Percentiles rank a stretch among this genome's conserved stretches.
These are phyloP conservation scores for Mirounga angustirostris DNA, from an alignment of 2,113 vertebrate species.

Conservation along the genomic window DNA sequence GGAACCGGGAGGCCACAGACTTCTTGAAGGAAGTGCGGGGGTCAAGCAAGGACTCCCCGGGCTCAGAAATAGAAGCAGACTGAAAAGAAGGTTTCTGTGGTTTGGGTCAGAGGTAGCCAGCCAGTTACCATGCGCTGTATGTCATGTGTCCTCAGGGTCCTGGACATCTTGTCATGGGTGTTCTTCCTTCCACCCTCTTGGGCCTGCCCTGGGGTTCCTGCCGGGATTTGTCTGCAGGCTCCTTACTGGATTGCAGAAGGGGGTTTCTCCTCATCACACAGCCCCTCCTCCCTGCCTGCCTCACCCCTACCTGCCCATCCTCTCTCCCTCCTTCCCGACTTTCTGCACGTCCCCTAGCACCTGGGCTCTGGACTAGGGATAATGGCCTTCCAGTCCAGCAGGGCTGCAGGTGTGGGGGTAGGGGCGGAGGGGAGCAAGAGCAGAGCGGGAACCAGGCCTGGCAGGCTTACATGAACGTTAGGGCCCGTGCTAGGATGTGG, in stretches of 20 bases:
- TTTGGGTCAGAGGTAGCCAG: too few species aligned
- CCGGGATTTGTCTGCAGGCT: background rate
- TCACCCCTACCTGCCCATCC: background rate
- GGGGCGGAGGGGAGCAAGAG: fast-evolving
- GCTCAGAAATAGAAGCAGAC: background rate
- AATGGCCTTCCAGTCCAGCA: background rate
- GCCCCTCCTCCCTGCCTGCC: too few species aligned
- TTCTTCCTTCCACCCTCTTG: fast-evolving
- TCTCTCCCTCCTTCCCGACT: fast-evolving
- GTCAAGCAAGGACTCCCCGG: background rate
- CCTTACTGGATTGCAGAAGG: background rate
- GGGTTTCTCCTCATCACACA: fast-evolving
- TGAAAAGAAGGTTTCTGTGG: background rate
- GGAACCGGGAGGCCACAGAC: background rate
- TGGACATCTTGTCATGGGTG: fast-evolving
- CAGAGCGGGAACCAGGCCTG: background rate
- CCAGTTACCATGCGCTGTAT: fast-evolving
- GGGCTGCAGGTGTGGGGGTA: fast-evolving
- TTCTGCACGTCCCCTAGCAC: background rate
- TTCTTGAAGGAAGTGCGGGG: background rate
- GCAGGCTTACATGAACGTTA: background rate
- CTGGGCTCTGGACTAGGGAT: background rate
- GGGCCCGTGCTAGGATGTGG: fast-evolving
- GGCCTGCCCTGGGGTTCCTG: background rate
- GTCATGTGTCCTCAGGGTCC: too few species aligned